Conservation (phyloP, 1,140 invertebrate genomes). For the Scaptodrosophila lebanonensis region DNA sequence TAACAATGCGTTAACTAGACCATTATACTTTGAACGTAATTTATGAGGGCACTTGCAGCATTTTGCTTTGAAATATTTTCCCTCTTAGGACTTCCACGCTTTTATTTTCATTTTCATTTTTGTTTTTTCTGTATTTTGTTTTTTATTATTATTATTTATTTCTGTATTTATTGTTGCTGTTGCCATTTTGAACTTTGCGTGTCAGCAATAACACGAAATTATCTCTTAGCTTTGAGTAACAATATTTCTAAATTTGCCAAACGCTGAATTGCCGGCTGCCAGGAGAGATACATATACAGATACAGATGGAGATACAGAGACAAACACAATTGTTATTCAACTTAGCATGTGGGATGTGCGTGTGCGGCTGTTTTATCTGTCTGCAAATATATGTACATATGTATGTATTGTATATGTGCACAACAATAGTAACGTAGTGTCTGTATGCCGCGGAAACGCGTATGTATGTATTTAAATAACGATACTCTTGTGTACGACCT, state of each 20-base stretch:
- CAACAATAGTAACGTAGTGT: too few species aligned
- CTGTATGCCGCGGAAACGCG: conserved; percentile 19
- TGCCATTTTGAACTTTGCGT: conserved; percentile 46
- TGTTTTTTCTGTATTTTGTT: conserved; percentile 15
- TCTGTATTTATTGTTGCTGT: conserved; percentile 16
- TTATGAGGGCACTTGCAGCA: conserved; percentile 65
- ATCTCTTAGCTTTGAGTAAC: conserved; percentile 12
- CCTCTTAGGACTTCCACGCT: background rate
- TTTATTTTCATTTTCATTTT: conserved; percentile 22
- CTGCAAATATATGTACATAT: background rate
- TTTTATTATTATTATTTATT: too few species aligned
- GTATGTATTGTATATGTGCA: too few species aligned
- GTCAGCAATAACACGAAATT: conserved; percentile 45
- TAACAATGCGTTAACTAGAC: conserved; percentile 50
- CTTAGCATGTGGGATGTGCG: conserved; percentile 37
- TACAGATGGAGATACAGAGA: conserved; percentile 23
- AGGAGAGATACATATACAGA: conserved; percentile 11
- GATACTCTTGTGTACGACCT: conserved; percentile 32
- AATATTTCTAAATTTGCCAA: conserved; percentile 46
- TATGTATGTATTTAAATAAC: conserved; percentile 34
- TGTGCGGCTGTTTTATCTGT: conserved; percentile 3
- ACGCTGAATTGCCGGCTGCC: conserved; percentile 20
- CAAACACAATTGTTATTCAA: conserved; percentile 38
- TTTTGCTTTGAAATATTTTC: conserved; percentile 11
- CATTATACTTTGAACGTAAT: conserved; percentile 70